Conservation (phyloP, 1,140 invertebrate species). For the Aphaenogaster floridana region DNA sequence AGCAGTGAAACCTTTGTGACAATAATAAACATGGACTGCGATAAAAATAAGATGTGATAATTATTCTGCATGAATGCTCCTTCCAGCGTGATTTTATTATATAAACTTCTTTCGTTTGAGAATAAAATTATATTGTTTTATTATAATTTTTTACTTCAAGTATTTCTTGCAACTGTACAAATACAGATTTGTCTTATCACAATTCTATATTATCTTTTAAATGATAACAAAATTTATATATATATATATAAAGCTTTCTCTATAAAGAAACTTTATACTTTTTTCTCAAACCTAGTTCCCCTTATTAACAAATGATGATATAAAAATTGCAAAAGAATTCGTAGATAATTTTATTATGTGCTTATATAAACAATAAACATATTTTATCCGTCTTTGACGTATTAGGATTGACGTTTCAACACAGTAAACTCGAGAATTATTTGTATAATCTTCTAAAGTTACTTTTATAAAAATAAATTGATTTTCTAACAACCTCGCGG, state of each 20-base stretch:
- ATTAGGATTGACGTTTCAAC: constrained; percentile 22
- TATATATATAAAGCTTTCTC: neutral
- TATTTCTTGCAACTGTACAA: neutral
- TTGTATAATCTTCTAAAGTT: neutral
- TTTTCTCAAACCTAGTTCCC: neutral
- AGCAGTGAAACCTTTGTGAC: neutral
- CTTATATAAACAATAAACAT: neutral
- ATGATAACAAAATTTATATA: neutral
- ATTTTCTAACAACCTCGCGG: constrained; percentile 6
- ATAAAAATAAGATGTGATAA: neutral
- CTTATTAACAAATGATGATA: neutral
- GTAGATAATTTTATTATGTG: constrained; percentile 3
- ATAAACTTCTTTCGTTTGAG: neutral
- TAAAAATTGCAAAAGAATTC: neutral
- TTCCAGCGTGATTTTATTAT: neutral
- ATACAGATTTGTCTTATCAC: neutral
- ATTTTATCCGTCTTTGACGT: neutral
- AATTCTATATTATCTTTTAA: constrained; percentile 2
- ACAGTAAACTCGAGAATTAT: neutral
- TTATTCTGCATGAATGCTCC: neutral
- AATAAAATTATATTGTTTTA: neutral
- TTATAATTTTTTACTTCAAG: neutral
- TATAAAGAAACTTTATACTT: constrained; percentile 9
- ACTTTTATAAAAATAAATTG: constrained; percentile 20
- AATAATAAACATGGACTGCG: neutral